Evolutionary conservation across 2,888 invertebrate genomes (phyloP).

Genomic region (Argyra leucocephala): DNA sequence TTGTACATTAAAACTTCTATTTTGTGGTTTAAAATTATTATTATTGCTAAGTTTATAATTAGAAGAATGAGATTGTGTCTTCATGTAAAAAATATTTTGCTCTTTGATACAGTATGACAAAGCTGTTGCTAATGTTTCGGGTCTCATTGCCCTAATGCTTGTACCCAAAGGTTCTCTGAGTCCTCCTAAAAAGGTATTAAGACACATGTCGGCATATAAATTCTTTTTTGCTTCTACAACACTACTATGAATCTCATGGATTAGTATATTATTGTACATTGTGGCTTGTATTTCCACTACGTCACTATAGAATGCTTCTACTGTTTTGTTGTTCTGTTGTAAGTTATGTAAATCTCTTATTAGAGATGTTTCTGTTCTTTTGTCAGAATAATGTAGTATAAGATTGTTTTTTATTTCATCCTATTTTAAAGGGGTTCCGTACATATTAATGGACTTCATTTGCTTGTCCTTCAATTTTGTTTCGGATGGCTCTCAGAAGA

Average conservation of each 20-base stretch:
- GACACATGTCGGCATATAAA: neutral
- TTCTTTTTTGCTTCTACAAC: too few relatives aligned
- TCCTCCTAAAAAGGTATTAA: too few relatives aligned
- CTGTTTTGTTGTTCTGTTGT: neutral
- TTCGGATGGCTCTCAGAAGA: constrained; percentile 15
- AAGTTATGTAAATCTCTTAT: neutral
- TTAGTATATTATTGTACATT: neutral
- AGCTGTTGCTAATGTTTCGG: neutral
- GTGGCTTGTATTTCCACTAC: neutral
- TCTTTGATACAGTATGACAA: neutral
- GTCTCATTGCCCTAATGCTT: neutral
- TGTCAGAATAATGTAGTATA: constrained; percentile 20
- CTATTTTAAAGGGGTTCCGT: constrained; percentile 16
- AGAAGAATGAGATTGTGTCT: neutral
- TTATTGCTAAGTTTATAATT: neutral
- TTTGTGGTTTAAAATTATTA: neutral
- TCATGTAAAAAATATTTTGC: neutral
- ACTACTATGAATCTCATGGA: too few relatives aligned
- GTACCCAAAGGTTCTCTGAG: neutral
- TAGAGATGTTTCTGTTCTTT: constrained; percentile 20
- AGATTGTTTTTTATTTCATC: constrained; percentile 19
- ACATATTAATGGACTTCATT: constrained; percentile 20
- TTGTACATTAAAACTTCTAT: neutral
- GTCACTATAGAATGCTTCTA: neutral
- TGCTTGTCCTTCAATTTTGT: constrained; percentile 18